Conservation (phyloP, 37 sponge, comb jelly and placozoan genomes). For the Dysidea cf. avara region DNA sequence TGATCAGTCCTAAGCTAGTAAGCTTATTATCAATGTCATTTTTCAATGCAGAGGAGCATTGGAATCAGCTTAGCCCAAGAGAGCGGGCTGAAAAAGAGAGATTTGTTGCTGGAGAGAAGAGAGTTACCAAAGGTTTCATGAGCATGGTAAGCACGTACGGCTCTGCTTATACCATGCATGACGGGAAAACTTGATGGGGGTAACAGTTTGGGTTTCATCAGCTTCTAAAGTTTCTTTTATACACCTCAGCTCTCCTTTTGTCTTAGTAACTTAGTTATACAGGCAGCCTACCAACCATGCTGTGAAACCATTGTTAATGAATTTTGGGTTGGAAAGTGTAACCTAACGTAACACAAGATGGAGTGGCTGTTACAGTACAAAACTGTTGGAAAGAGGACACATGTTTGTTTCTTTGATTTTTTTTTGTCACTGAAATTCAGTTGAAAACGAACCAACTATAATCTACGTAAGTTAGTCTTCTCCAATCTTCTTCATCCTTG, state of each 20-base stretch:
- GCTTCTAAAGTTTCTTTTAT: background rate
- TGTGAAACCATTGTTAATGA: conserved; percentile 34
- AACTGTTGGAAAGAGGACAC: no score
- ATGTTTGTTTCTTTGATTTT: no score
- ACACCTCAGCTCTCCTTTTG: background rate
- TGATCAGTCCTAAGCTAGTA: background rate
- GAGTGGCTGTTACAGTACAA: no score
- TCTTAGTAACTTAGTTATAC: background rate
- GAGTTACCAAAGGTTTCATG: conserved; percentile 56
- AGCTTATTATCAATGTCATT: background rate
- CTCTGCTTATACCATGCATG: no score
- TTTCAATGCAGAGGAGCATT: conserved; percentile 24
- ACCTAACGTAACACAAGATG: no score
- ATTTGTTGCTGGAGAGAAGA: conserved; percentile 54
- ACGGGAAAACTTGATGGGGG: no score
- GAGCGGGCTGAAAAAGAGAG: conserved; percentile 49
- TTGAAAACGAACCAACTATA: no score
- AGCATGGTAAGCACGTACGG: conserved; percentile 17
- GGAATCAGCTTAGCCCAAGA: conserved; percentile 14
- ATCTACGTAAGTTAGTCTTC: no score
- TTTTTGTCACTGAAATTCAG: no score
- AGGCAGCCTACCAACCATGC: conserved; percentile 23
- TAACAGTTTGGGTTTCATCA: no score
- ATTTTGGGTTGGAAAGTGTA: conserved; percentile 40
- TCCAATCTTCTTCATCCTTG: no score